Conservation (phyloP, 1,140 invertebrate species). For the Bombus terrestris region DNA sequence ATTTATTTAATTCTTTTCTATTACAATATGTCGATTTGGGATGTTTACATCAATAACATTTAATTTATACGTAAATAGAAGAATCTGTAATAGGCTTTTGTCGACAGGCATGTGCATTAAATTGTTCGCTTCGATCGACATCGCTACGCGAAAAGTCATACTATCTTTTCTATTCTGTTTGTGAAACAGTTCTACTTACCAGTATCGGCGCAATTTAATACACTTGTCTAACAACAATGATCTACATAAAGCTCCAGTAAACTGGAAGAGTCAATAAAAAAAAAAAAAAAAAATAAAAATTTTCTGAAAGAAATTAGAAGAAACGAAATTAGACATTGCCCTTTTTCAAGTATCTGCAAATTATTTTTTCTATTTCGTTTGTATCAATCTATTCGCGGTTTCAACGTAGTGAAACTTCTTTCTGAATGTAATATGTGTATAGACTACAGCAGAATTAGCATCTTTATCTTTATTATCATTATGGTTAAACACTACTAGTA, state of each 20-base stretch:
- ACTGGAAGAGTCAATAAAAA: background rate
- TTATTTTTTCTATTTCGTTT: background rate
- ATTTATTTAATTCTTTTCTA: constrained; percentile 74
- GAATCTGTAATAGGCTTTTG: constrained; percentile 31
- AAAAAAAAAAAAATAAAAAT: constrained; percentile 28
- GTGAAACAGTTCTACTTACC: constrained; percentile 11
- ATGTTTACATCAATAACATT: constrained; percentile 72
- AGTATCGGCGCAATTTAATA: constrained; percentile 41
- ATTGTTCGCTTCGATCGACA: constrained; percentile 10
- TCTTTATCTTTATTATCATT: constrained; percentile 43
- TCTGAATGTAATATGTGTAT: constrained; percentile 44
- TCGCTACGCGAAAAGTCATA: background rate
- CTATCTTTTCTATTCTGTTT: constrained; percentile 9
- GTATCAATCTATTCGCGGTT: constrained; percentile 15
- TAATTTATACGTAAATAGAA: constrained; percentile 64
- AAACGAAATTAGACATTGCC: background rate
- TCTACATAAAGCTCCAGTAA: constrained; percentile 45
- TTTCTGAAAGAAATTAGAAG: background rate
- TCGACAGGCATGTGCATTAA: constrained; percentile 47
- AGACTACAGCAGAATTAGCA: constrained; percentile 59
- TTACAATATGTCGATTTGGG: constrained; percentile 73
- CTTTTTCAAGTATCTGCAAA: background rate
- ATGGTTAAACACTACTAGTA: constrained; percentile 59
- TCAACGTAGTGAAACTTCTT: constrained; percentile 43
- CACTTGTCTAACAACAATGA: constrained; percentile 37